phyloP scores from a whole-genome alignment of 1,140 invertebrate species.

The Chironomus striatipennis region DNA sequence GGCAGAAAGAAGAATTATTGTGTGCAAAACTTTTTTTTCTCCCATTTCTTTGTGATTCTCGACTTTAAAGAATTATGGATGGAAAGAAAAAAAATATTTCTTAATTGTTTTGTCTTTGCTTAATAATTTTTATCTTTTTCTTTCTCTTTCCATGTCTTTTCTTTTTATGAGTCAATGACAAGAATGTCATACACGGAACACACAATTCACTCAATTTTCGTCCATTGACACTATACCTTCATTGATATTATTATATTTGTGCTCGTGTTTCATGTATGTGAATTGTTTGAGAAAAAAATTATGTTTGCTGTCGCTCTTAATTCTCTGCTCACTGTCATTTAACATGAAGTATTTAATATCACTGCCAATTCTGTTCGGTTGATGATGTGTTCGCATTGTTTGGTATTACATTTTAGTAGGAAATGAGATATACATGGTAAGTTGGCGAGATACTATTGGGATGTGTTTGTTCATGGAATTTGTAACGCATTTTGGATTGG shows the following conservation, averaged over 20 bases:
- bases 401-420: too few relatives aligned
- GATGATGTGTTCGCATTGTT: too few relatives aligned
- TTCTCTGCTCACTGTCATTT: not conserved
- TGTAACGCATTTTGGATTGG: too few relatives aligned
- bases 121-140: not conserved
- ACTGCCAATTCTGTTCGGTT: too few relatives aligned
- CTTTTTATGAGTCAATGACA: not conserved
- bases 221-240: not conserved
- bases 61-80: not conserved
- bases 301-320: slow-evolving; percentile 7
- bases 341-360: not conserved
- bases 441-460: too few relatives aligned
- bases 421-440: too few relatives aligned
- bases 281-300: not conserved
- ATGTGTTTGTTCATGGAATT: too few relatives aligned
- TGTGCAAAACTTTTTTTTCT: not conserved
- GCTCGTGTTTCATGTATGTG: not conserved
- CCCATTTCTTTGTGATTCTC: not conserved
- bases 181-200: not conserved
- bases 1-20: not conserved
- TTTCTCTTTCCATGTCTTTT: not conserved
- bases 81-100: not conserved
- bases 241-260: not conserved
- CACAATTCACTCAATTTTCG: not conserved
- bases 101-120: not conserved